These are phyloP conservation scores for Agrypnus murinus DNA, from an alignment of 2,888 invertebrate genomes.

Conservation along the genomic window DNA sequence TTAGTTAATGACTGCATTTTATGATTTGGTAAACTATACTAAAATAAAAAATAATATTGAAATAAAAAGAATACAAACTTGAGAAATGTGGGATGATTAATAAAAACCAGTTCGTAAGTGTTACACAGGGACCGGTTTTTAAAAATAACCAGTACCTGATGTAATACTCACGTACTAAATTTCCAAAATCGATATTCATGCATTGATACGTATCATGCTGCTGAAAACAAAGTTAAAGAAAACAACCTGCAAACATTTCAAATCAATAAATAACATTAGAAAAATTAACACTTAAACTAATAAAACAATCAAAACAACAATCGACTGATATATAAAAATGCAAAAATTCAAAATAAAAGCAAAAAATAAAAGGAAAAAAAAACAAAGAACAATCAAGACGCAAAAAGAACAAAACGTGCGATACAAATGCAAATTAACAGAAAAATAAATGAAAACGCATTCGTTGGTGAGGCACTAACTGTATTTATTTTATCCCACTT, in stretches of 20 bases:
- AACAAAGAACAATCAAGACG: constrained; percentile 48
- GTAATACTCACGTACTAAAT: constrained; percentile 96
- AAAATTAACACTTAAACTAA: neutral
- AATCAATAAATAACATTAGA: constrained; percentile 1
- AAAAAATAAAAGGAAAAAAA: constrained; percentile 38
- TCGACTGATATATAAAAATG: neutral
- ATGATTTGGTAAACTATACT: too few species aligned
- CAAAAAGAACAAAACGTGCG: constrained; percentile 59
- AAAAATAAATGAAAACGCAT: constrained; percentile 60
- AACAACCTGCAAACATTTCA: constrained; percentile 49
- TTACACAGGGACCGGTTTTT: constrained; percentile 94
- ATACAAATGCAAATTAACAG: constrained; percentile 66
- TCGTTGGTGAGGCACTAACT: constrained; percentile 70
- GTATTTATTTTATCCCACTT: constrained; percentile 87
- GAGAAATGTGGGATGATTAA: constrained; percentile 42
- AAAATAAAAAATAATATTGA: neutral
- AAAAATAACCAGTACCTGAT: constrained; percentile 96
- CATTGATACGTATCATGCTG: constrained; percentile 69
- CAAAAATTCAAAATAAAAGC: constrained; percentile 34
- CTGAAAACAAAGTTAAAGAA: constrained; percentile 63
- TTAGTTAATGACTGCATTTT: too few species aligned
- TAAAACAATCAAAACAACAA: constrained; percentile 15
- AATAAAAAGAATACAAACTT: constrained; percentile 35
- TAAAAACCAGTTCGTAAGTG: constrained; percentile 81
- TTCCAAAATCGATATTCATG: constrained; percentile 68